phyloP scores from a whole-genome alignment of 1,140 invertebrate genomes.

The Leptopilina clavipes region DNA sequence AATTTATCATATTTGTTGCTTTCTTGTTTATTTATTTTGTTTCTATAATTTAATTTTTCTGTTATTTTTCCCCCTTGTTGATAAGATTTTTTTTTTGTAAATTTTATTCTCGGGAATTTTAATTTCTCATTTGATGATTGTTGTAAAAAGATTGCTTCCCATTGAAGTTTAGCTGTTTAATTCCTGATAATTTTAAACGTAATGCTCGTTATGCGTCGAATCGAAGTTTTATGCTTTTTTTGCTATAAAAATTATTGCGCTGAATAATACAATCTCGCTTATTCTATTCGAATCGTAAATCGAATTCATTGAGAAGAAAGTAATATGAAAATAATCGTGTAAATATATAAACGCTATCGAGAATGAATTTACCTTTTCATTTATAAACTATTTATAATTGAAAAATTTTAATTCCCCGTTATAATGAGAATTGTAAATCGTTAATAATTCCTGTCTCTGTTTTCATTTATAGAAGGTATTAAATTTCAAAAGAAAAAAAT shows the following conservation, averaged over 20 bases:
- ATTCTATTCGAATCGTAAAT: slow-evolving; percentile 4
- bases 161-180: background rate
- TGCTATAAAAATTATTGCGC: background rate
- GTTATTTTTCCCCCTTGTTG: no score
- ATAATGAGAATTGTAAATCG: background rate
- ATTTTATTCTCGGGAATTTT: no score
- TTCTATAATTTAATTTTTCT: no score
- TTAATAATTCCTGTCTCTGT: no score
- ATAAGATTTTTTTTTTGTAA: no score
- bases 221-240: background rate
- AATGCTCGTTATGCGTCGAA: background rate
- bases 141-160: no score
- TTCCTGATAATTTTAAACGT: background rate
- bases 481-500: no score
- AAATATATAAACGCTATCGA: background rate
- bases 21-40: no score
- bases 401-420: background rate
- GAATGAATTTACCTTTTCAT: slow-evolving; percentile 1
- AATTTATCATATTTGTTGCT: no score
- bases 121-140: no score
- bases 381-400: no score
- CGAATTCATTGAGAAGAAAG: background rate
- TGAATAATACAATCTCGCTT: background rate
- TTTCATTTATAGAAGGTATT: background rate
- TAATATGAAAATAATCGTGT: background rate